A percentile compares a stretch with the other conserved stretches of the same genome.
phyloP scores from a whole-genome alignment of 1,140 invertebrate genomes.

The Aphidius gifuensis region DNA sequence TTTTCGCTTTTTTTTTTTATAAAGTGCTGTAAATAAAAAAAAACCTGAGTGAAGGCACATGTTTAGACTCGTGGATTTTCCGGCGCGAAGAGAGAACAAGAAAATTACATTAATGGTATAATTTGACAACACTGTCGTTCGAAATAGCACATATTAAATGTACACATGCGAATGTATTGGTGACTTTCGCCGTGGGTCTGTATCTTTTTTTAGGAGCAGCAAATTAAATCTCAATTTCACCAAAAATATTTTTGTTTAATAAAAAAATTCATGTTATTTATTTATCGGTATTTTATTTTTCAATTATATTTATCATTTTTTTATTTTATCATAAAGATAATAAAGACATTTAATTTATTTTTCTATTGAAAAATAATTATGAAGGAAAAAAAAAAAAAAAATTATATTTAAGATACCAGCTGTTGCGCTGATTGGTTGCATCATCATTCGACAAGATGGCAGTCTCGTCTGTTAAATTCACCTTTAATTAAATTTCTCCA shows the following conservation, averaged over 20 bases:
- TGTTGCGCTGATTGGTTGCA: constrained; percentile 19
- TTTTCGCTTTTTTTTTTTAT: constrained; percentile 13
- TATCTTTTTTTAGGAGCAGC: neutral
- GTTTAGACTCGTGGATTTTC: constrained; percentile 33
- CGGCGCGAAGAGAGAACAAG: neutral
- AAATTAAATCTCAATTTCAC: constrained; percentile 19
- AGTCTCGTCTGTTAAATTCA: constrained; percentile 14
- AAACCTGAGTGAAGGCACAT: constrained; percentile 25
- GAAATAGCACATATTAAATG: constrained; percentile 33
- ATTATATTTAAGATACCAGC: constrained; percentile 10
- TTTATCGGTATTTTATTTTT: too few species aligned
- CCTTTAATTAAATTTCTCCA: too few species aligned
- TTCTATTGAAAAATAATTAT: too few species aligned
- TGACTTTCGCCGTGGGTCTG: constrained; percentile 35
- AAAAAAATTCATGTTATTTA: neutral
- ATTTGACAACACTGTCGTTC: constrained; percentile 24
- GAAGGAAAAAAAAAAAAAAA: too few species aligned
- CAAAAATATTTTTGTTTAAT: constrained; percentile 9
- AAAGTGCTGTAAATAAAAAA: constrained; percentile 7
- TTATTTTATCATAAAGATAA: too few species aligned
- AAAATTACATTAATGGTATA: too few species aligned
- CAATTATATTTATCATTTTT: too few species aligned
- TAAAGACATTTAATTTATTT: too few species aligned
- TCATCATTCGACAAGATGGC: constrained; percentile 25
- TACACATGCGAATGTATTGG: too few species aligned